Percentiles rank a stretch among this genome's conserved stretches.
phyloP scores from a whole-genome alignment of 2,888 invertebrate genomes.

The Lasioglossum vierecki region DNA sequence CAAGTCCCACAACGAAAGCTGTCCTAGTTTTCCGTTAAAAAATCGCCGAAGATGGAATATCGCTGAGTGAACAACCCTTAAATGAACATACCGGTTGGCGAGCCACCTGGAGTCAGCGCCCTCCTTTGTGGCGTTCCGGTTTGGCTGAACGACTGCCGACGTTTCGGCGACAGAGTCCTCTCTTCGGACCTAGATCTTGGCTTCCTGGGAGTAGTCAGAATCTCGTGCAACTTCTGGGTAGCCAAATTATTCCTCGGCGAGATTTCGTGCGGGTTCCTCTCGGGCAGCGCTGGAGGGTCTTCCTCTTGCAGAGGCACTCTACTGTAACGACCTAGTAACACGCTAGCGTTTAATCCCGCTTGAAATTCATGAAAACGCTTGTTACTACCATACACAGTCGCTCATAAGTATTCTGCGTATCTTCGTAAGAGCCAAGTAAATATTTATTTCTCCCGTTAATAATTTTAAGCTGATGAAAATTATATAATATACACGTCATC shows the following conservation, averaged over 20 bases:
- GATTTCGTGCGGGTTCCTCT: conserved; percentile 68
- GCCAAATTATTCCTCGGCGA: conserved; percentile 87
- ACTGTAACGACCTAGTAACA: conserved; percentile 78
- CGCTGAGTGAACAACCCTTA: not conserved
- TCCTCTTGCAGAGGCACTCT: conserved; percentile 78
- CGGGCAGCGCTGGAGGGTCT: conserved; percentile 83
- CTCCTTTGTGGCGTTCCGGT: conserved; percentile 84
- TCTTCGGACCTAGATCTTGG: conserved; percentile 82
- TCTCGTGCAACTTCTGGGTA: conserved; percentile 91
- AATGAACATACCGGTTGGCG: conserved; percentile 76
- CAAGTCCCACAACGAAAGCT: not conserved
- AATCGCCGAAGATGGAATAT: not conserved
- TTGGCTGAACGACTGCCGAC: conserved; percentile 72
- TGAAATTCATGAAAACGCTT: not conserved
- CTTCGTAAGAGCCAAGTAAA: not conserved
- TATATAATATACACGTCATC: not conserved
- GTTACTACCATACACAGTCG: not conserved
- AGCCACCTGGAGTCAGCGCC: conserved; percentile 80
- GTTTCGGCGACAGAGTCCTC: conserved; percentile 79
- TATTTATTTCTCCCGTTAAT: not conserved
- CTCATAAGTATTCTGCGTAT: not conserved
- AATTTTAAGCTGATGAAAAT: not conserved
- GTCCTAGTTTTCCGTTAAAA: not conserved
- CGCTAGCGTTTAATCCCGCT: conserved; percentile 1
- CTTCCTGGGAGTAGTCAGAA: conserved; percentile 90